Conservation (phyloP, 1,140 invertebrate genomes). For the silkworm (Bombyx mori) region DNA sequence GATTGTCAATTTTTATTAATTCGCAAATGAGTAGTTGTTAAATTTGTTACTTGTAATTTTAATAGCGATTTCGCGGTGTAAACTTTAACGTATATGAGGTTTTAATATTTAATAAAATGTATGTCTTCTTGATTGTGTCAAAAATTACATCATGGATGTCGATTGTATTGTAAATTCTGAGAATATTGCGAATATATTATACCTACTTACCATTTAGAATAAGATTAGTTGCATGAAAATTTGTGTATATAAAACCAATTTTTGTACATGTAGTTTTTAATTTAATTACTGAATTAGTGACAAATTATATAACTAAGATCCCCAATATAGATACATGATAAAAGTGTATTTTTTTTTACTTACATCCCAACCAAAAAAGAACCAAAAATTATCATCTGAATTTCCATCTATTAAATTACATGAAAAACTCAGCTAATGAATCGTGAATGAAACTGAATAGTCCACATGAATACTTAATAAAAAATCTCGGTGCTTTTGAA, state of each 20-base stretch:
- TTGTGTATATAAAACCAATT: conserved; percentile 38
- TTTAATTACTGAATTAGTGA: conserved; percentile 33
- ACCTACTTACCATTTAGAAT: conserved; percentile 33
- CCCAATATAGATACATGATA: conserved; percentile 22
- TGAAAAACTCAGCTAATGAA: too few relatives aligned
- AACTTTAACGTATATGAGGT: conserved; percentile 9
- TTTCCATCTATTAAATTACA: too few relatives aligned
- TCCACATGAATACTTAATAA: too few relatives aligned
- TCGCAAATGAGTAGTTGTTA: background rate
- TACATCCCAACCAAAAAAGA: too few relatives aligned
- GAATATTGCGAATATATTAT: conserved; percentile 21
- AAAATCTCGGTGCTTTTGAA: too few relatives aligned
- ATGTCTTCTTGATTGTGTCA: conserved; percentile 21
- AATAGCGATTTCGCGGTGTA: conserved; percentile 18
- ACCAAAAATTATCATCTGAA: too few relatives aligned
- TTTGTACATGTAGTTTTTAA: conserved; percentile 35
- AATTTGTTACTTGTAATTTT: conserved; percentile 16
- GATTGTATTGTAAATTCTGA: conserved; percentile 27
- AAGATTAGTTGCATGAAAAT: conserved; percentile 33
- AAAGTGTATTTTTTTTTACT: background rate
- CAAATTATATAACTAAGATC: conserved; percentile 31
- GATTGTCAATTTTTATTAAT: conserved; percentile 23
- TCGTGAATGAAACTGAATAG: too few relatives aligned
- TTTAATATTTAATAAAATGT: conserved; percentile 20
- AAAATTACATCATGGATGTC: conserved; percentile 24